Evolutionary conservation across 2,113 vertebrate genomes (phyloP).

Genomic region (Sciurus niger): DNA sequence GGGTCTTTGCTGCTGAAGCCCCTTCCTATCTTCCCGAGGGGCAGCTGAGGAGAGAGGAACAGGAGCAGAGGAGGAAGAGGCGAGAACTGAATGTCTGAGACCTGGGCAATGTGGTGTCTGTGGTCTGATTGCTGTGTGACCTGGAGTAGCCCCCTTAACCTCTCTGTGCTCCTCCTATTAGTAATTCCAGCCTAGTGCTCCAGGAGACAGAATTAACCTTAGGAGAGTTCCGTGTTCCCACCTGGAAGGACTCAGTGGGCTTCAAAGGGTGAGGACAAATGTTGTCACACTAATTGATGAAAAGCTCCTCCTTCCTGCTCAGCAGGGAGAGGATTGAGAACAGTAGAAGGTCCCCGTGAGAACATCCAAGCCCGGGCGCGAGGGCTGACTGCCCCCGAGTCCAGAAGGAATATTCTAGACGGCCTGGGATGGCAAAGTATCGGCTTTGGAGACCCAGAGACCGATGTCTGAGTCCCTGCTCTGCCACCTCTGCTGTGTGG

Average conservation of each 20-base stretch:
- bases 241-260: background rate
- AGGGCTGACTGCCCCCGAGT: background rate
- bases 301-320: background rate
- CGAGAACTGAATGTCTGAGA: background rate
- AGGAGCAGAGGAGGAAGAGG: background rate
- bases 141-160: background rate
- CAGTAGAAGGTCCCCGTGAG: background rate
- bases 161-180: background rate
- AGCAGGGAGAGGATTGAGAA: background rate
- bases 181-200: background rate
- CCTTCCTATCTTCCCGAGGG: slow-evolving; percentile 91
- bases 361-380: accelerated
- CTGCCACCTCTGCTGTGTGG: background rate
- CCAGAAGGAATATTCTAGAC: background rate
- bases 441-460: background rate
- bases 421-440: background rate
- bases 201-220: background rate
- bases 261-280: background rate
- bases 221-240: background rate
- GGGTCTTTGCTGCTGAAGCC: slow-evolving; percentile 88
- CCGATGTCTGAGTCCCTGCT: background rate
- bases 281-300: accelerated
- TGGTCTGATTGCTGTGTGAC: background rate
- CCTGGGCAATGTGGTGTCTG: background rate
- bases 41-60: slow-evolving; percentile 86